Evolutionary conservation across 2,888 invertebrate genomes (phyloP).

Genomic region (Pycnomerus fuliginosus): DNA sequence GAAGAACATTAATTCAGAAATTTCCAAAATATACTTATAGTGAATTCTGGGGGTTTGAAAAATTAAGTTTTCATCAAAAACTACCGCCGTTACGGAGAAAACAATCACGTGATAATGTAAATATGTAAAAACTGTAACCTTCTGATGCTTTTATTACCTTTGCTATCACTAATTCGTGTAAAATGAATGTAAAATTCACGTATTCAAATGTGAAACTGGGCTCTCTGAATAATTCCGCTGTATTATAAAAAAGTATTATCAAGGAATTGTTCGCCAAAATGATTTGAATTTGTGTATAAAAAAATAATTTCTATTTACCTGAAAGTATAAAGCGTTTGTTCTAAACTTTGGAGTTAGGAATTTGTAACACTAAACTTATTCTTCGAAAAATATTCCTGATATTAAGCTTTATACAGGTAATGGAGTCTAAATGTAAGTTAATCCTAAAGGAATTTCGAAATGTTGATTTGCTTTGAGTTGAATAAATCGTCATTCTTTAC

Average conservation of each 20-base stretch:
- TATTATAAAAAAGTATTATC: conserved; percentile 11
- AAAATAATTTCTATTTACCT: conserved; percentile 17
- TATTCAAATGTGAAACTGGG: too few species aligned
- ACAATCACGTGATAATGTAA: too few species aligned
- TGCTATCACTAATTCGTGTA: conserved; percentile 9
- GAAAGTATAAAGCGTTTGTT: conserved; percentile 29
- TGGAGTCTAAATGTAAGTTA: too few species aligned
- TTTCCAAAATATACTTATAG: too few species aligned
- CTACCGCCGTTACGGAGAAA: too few species aligned
- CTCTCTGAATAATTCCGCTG: conserved; percentile 5
- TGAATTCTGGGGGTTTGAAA: too few species aligned
- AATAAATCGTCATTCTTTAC: conserved; percentile 13
- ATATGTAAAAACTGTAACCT: conserved; percentile 16
- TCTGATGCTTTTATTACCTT: conserved; percentile 11
- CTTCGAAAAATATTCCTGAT: too few species aligned
- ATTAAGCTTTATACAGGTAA: too few species aligned
- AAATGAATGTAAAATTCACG: conserved; percentile 12
- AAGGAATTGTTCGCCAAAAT: conserved; percentile 3
- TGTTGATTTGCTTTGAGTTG: conserved; percentile 6
- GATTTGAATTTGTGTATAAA: conserved; percentile 8
- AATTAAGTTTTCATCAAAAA: too few species aligned
- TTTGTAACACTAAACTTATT: too few species aligned
- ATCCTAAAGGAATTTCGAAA: too few species aligned
- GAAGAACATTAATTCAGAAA: too few species aligned
- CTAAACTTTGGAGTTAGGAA: conserved; percentile 31